phyloP scores from a whole-genome alignment of 2,888 invertebrate genomes.

The Epirrita christyi region DNA sequence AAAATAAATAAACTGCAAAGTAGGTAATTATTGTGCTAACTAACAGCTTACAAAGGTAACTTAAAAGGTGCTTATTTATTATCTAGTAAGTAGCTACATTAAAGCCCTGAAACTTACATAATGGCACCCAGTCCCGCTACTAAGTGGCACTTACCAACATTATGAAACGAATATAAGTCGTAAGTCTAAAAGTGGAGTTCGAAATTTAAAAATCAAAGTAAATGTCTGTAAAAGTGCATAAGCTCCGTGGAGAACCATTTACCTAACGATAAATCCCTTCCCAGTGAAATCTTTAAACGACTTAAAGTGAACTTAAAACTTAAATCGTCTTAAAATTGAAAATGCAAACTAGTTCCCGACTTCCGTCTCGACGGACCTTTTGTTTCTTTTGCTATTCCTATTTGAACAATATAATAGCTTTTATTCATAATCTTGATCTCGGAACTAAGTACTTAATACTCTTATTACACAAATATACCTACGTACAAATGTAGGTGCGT shows the following conservation, averaged over 20 bases:
- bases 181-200: conserved; percentile 20
- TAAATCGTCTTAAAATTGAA: conserved; percentile 79
- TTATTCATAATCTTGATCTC: conserved; percentile 17
- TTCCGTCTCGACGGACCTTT: conserved; percentile 51
- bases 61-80: too few species aligned
- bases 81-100: too few species aligned
- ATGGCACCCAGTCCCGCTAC: not conserved
- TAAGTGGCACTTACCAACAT: not conserved
- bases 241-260: conserved; percentile 50
- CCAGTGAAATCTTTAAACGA: conserved; percentile 63
- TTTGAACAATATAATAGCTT: conserved; percentile 31
- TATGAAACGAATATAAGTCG: conserved; percentile 2
- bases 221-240: conserved; percentile 31
- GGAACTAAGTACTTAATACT: not conserved
- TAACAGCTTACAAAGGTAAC: too few species aligned
- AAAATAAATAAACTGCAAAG: not conserved
- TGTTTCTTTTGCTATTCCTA: conserved; percentile 48
- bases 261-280: conserved; percentile 57
- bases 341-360: conserved; percentile 72
- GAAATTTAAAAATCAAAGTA: conserved; percentile 33
- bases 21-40: too few species aligned
- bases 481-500: not conserved
- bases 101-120: not conserved
- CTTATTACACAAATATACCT: not conserved
- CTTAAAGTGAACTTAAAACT: conserved; percentile 71